Conservation (phyloP, 2,113 vertebrate genomes). For the Cololabis saira region DNA sequence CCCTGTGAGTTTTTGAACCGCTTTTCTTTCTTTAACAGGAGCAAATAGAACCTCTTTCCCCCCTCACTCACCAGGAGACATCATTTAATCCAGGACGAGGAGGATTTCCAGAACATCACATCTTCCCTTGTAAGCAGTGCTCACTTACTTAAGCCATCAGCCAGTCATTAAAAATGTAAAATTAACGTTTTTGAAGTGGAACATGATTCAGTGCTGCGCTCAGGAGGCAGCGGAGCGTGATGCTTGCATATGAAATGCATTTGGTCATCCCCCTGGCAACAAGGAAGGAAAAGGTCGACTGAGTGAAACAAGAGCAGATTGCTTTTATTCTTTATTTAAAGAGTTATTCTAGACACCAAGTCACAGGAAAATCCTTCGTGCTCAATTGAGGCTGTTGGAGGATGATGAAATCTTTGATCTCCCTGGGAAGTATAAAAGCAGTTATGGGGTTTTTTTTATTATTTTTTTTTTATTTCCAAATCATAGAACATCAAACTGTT, state of each 20-base stretch:
- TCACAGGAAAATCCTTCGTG: constrained; percentile 60
- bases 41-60: neutral
- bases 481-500: too few relatives aligned
- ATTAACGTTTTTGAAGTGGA: constrained; percentile 81
- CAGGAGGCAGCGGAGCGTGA: constrained; percentile 77
- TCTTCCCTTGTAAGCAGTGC: constrained; percentile 58
- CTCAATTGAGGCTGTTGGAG: constrained; percentile 56
- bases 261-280: constrained; percentile 86
- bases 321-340: constrained; percentile 77
- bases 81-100: constrained; percentile 20
- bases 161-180: constrained; percentile 79
- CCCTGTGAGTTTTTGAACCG: neutral
- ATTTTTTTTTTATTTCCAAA: too few relatives aligned
- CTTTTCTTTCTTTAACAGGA: constrained; percentile 4
- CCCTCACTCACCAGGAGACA: constrained; percentile 2
- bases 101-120: constrained; percentile 49
- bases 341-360: constrained; percentile 73
- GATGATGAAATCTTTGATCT: constrained; percentile 29
- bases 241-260: constrained; percentile 83
- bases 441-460: neutral
- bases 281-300: constrained; percentile 73
- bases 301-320: constrained; percentile 75
- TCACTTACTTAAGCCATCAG: constrained; percentile 70
- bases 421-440: constrained; percentile 16
- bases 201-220: constrained; percentile 73